Conservation (phyloP, 2,797 vertebrate species). For the Sebastes hopkinsi region DNA sequence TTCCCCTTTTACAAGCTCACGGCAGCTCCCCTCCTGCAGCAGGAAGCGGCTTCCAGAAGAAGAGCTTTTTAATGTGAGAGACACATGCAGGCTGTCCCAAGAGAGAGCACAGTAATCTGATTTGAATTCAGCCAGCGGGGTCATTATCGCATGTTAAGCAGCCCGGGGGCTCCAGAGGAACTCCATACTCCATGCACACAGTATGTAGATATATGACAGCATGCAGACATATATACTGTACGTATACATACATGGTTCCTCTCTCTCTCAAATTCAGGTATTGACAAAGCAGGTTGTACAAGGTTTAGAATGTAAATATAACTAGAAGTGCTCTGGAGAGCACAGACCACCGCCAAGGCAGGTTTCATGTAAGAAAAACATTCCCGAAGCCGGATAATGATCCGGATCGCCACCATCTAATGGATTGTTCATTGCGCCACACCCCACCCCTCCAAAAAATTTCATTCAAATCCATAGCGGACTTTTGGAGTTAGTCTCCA, state of each 20-base stretch:
- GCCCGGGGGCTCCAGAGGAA: conserved; percentile 34
- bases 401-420: too few relatives aligned
- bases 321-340: too few relatives aligned
- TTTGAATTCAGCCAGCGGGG: conserved; percentile 68
- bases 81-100: conserved; percentile 48
- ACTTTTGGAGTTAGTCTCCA: too few relatives aligned
- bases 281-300: not conserved
- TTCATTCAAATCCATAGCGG: too few relatives aligned
- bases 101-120: conserved; percentile 59
- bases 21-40: conserved; percentile 28
- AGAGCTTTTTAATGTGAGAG: conserved; percentile 56
- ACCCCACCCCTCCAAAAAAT: too few relatives aligned
- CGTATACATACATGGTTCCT: not conserved
- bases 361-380: too few relatives aligned
- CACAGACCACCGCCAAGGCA: too few relatives aligned
- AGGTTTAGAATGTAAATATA: not conserved
- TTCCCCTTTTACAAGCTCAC: conserved; percentile 19
- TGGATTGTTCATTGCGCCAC: too few relatives aligned
- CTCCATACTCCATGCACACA: conserved; percentile 7
- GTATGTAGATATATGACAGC: conserved; percentile 22
- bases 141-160: conserved; percentile 67
- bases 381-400: too few relatives aligned
- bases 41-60: conserved; percentile 38
- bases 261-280: not conserved
- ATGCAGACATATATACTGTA: not conserved